These are phyloP conservation scores for Muscicapa comitata DNA, from an alignment of 2,797 vertebrate genomes.

Conservation along the genomic window DNA sequence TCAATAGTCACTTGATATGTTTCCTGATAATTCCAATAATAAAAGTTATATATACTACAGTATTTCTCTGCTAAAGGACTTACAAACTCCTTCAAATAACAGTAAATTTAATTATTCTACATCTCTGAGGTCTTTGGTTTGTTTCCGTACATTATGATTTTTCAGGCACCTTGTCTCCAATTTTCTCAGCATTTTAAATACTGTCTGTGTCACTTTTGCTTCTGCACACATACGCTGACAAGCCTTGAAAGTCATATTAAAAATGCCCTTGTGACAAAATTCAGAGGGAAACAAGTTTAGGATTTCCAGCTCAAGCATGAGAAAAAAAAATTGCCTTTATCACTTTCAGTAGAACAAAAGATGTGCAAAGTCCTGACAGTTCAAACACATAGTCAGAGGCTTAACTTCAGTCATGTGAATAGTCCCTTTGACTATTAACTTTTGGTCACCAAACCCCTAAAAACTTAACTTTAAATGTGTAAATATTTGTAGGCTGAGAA, in stretches of 20 bases:
- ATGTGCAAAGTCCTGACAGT: slow-evolving; percentile 12
- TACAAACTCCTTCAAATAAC: neutral
- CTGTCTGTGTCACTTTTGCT: neutral
- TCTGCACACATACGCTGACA: neutral
- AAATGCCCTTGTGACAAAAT: neutral
- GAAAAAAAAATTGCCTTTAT: neutral
- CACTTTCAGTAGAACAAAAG: slow-evolving; percentile 29
- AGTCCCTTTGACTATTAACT: slow-evolving; percentile 18
- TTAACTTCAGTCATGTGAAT: slow-evolving; percentile 35
- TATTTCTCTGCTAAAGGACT: neutral
- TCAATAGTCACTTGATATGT: neutral
- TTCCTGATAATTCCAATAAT: neutral
- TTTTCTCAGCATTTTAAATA: neutral
- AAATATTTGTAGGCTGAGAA: slow-evolving; percentile 50
- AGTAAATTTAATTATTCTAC: neutral
- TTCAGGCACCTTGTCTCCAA: neutral
- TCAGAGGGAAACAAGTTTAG: neutral
- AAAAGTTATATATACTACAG: neutral
- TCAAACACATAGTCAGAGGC: slow-evolving; percentile 1
- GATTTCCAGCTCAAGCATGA: neutral
- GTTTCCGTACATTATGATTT: neutral
- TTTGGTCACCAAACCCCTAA: slow-evolving; percentile 5
- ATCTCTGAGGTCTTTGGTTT: neutral
- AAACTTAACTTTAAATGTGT: slow-evolving; percentile 21
- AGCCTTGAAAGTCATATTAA: neutral